These are phyloP conservation scores for Sclerodermus sp. DNA, from an alignment of 2,888 invertebrate species.

Conservation along the genomic window DNA sequence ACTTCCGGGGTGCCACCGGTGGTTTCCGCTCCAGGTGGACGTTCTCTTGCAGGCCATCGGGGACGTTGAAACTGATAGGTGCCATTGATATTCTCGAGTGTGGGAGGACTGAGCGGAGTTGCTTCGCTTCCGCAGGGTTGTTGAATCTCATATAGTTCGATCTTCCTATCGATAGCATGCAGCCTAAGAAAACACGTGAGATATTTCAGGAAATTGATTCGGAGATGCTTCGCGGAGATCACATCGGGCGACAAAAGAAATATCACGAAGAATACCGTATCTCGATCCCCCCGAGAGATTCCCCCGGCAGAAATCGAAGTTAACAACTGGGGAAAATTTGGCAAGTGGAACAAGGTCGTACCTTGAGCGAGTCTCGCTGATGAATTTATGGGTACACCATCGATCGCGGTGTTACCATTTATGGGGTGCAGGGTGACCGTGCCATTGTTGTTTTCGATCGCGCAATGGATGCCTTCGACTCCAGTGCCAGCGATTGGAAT, in stretches of 20 bases:
- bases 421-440: constrained; percentile 83
- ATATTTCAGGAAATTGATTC: too few species aligned
- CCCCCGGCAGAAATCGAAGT: too few species aligned
- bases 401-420: constrained; percentile 71
- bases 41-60: constrained; percentile 21
- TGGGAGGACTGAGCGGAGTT: constrained; percentile 82
- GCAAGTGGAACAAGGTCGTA: constrained; percentile 44
- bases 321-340: too few species aligned
- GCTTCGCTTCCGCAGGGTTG: constrained; percentile 85
- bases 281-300: too few species aligned
- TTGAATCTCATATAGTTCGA: constrained; percentile 92
- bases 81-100: constrained; percentile 78
- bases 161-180: constrained; percentile 88
- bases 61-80: constrained; percentile 67
- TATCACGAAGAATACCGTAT: too few species aligned
- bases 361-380: constrained; percentile 83
- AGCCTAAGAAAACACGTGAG: constrained; percentile 65
- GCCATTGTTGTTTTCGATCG: constrained; percentile 82
- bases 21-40: constrained; percentile 63
- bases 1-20: constrained; percentile 67
- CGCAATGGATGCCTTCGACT: constrained; percentile 82
- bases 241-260: too few species aligned
- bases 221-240: too few species aligned
- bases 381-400: constrained; percentile 71
- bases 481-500: constrained; percentile 85